Conservation (phyloP, 2,797 vertebrate genomes). For the Erpetoichthys calabaricus region DNA sequence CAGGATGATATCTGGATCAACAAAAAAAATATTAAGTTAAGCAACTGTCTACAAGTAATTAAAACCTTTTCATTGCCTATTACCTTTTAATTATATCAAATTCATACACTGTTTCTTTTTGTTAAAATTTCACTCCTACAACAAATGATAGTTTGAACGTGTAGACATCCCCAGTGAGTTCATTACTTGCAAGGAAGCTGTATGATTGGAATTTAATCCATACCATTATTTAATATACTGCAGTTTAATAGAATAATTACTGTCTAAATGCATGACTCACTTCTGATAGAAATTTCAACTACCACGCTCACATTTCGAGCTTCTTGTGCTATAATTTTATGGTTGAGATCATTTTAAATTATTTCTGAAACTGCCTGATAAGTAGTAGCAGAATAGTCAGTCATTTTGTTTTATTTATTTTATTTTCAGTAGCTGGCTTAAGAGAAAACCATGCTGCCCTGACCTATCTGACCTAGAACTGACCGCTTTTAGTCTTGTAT, state of each 20-base stretch:
- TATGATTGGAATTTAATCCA: slow-evolving; percentile 33
- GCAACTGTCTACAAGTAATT: slow-evolving; percentile 13
- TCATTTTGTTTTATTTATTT: slow-evolving; percentile 25
- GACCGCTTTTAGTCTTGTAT: too few relatives aligned
- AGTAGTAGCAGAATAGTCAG: slow-evolving; percentile 29
- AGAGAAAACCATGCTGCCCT: background rate
- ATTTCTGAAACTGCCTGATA: slow-evolving; percentile 27
- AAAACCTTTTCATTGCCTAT: slow-evolving; percentile 32
- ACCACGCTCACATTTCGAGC: slow-evolving; percentile 15
- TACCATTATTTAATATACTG: slow-evolving; percentile 39
- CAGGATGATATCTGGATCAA: too few relatives aligned
- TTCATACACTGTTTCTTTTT: slow-evolving; percentile 23
- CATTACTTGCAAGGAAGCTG: slow-evolving; percentile 32
- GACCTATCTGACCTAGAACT: too few relatives aligned
- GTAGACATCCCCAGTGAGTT: slow-evolving; percentile 20
- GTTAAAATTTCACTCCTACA: slow-evolving; percentile 7
- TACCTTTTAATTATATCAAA: slow-evolving; percentile 46
- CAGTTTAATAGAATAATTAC: slow-evolving; percentile 43
- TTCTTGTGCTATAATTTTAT: slow-evolving; percentile 26
- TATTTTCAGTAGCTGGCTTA: slow-evolving; percentile 7
- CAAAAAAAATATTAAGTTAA: slow-evolving; percentile 39
- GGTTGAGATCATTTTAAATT: slow-evolving; percentile 23
- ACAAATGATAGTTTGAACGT: slow-evolving; percentile 20
- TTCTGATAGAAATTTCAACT: slow-evolving; percentile 29
- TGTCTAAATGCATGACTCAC: slow-evolving; percentile 23